Base-by-base conservation (phyloP, 1,140 invertebrate genomes). In the Coenobita brevimanus region DNA sequence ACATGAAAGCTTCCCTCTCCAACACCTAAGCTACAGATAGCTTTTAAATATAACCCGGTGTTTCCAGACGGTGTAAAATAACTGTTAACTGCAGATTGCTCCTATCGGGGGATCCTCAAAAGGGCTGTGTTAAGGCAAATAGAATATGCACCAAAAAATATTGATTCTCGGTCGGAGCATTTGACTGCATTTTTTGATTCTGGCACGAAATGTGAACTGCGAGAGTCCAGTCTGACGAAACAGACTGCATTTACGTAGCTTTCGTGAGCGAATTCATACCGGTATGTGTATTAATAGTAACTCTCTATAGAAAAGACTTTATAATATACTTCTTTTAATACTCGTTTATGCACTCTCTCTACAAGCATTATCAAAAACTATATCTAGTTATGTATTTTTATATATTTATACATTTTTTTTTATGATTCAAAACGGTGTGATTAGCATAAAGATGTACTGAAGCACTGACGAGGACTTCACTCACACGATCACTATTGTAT, bases 331-430 rank as follows among this genome's bases (percentile, higher is more conserved):
- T n/a, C 21, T 43, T 46, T 76, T 43, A 17, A 50, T 80, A 60
- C 33, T 27, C 21, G 3, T 80, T 0, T 80, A 60, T n/a, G 36
- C 57, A 78, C 50, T 27, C 54, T 36, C 24, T n/a, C 46, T 84
- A 84, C 69, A 84, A 57, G 71, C 71, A 57, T 75, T 75, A 75
- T 76, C 54, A 84, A 75, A 83, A 75, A 60, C 50, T 75, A 38
- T 54, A 10, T 73, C 82, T 84, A 76, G 38, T 84, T 75, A 64
- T 82, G 46, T 84, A 75, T 84, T 73, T 84, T 33, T 83, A 50
- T 62, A 2, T 75, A 60, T 84, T 36, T 84, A 71, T 83, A 75
- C 75, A 33, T 84, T 17, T 75, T n/a, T 41, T n/a, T 67, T 24
- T 67, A 60, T 80, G 17, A 57, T 57, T 54, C 24, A 57, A 80